A percentile compares a stretch with the other conserved stretches of the same genome.
phyloP scores from a whole-genome alignment of 2,888 invertebrate genomes.

The Acanthosoma haemorrhoidale region DNA sequence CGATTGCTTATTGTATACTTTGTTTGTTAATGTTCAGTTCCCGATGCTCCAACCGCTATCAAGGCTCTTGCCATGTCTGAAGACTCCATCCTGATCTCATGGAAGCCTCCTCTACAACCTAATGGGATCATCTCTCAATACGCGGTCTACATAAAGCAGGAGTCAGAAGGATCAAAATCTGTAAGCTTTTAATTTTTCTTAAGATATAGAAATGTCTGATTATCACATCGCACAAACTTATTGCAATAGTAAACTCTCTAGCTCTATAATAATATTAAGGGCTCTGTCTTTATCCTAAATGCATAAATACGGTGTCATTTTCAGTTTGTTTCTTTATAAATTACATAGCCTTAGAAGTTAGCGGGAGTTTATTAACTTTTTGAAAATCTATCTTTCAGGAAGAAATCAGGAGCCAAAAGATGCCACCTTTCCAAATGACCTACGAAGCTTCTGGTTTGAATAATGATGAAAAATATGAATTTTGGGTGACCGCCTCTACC shows the following conservation, averaged over 20 bases:
- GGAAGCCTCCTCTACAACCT: constrained; percentile 87
- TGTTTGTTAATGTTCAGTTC: constrained; percentile 58
- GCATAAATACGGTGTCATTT: too few species aligned
- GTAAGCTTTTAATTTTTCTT: constrained; percentile 41
- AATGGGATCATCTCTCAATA: constrained; percentile 92
- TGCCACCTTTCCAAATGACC: constrained; percentile 76
- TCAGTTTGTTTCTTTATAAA: too few species aligned
- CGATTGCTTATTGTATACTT: background rate
- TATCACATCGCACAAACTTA: too few species aligned
- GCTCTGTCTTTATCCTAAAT: too few species aligned
- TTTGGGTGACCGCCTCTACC: constrained; percentile 92
- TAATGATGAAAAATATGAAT: constrained; percentile 77
- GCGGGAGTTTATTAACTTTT: too few species aligned
- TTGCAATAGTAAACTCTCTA: too few species aligned
- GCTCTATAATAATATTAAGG: too few species aligned
- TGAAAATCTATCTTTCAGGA: constrained; percentile 38
- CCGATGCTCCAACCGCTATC: constrained; percentile 86
- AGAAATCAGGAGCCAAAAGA: constrained; percentile 48
- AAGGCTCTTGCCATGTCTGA: constrained; percentile 89
- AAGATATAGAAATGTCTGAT: too few species aligned
- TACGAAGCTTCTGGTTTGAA: constrained; percentile 81
- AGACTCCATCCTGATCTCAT: constrained; percentile 86
- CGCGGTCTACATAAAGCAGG: constrained; percentile 64
- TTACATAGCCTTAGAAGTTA: too few species aligned
- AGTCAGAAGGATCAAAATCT: constrained; percentile 44